Evolutionary conservation across 2,797 vertebrate genomes (phyloP), one percentile per base, ranked within the genome.

Genomic region (Lateolabrax maculatus): DNA sequence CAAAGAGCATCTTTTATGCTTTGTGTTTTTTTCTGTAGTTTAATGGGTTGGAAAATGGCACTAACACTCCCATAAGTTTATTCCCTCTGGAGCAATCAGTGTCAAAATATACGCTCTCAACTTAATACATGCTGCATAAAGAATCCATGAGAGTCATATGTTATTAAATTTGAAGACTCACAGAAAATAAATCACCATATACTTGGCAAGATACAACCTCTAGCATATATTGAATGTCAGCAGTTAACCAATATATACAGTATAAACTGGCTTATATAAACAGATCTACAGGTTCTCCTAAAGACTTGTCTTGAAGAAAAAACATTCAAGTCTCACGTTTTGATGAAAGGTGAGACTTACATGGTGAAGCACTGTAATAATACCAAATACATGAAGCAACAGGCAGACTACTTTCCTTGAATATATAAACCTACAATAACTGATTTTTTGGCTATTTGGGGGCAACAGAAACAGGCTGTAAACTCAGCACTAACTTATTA

Each of bases 101-200:
- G 29, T 29, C 34, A 68, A 56, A 72, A 75, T 29, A 25, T 52
- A 43, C 27, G 53, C 19, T 51, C 39, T 67, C 0, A 71, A 67
- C 5, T 49, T 41, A 34, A 81, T 68, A 36, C 70, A 72, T 58
- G 15, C 55, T n/a, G 31, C 48, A 15, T 21, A 19, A 39, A 1
- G 36, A 39, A 34, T 16, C 55, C 61, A 29, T 21, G 16, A 44
- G 41, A 75, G 36, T 6, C 51, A 51, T 60, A 44, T 39, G n/a
- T 76, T 27, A 64, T 48, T 19, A 2, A 36, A 36, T 61, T 25
- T 61, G 27, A 58, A 61, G 21, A 51, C 25, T 70, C 44, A 6
- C 29, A 70, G 5, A 21, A 49, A 51, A 57, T 62, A 46, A 78
- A 65, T 66, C 29, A 48, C 31, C 10, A 15, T 31, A 36, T 44